Evolutionary conservation across 2,113 vertebrate genomes (phyloP).

Genomic region (Guaruba guarouba): DNA sequence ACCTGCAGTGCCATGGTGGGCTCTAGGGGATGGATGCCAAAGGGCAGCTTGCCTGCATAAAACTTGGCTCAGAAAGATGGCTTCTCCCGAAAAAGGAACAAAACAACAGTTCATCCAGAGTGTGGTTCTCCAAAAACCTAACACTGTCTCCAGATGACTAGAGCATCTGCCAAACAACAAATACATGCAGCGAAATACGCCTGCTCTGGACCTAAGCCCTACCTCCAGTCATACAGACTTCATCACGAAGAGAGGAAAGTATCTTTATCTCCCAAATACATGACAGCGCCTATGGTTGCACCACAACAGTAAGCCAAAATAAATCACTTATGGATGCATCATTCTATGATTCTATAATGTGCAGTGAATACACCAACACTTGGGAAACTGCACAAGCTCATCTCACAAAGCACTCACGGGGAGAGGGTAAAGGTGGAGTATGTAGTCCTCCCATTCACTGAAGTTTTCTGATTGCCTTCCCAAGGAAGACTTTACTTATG

Average conservation of each 20-base stretch:
- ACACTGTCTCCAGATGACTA: background rate
- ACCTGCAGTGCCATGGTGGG: fast-evolving
- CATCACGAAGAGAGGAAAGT: background rate
- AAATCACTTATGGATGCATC: background rate
- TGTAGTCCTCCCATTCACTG: background rate
- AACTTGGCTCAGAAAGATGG: background rate
- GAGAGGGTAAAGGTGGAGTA: background rate
- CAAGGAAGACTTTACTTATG: background rate
- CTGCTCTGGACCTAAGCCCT: background rate
- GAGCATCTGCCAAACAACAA: background rate
- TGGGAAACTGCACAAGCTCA: background rate
- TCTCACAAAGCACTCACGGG: background rate
- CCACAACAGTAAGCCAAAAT: background rate
- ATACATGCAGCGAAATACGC: background rate
- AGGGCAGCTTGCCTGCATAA: background rate
- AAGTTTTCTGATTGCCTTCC: background rate
- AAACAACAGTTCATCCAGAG: background rate
- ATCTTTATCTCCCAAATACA: background rate
- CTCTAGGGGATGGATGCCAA: background rate
- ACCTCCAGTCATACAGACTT: background rate
- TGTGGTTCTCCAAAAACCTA: background rate
- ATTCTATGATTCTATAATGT: background rate
- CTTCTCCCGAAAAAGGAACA: background rate
- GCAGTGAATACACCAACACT: background rate
- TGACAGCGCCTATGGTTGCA: background rate